These are phyloP conservation scores for Rhinopithecus roxellana DNA, from an alignment of 2,113 vertebrate genomes.

Conservation along the genomic window DNA sequence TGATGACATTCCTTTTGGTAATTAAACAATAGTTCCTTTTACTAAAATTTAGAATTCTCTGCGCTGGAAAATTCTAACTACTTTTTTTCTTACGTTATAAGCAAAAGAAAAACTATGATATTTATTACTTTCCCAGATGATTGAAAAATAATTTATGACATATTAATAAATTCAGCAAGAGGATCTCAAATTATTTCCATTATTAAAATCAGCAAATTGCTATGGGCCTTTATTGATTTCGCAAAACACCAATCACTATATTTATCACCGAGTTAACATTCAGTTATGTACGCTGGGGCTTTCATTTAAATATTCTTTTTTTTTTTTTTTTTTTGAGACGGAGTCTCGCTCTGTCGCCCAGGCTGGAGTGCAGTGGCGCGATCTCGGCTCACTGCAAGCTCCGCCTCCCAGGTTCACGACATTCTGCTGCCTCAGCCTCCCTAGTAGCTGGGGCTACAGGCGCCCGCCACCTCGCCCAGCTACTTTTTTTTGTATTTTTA, in stretches of 20 bases:
- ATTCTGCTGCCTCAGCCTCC: no score
- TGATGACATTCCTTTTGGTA: neutral
- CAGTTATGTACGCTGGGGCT: neutral
- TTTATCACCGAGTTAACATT: neutral
- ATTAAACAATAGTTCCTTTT: neutral
- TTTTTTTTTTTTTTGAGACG: no score
- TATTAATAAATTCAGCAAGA: neutral
- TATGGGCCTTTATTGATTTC: neutral
- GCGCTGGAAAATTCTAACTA: neutral
- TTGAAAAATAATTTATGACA: conserved; percentile 26
- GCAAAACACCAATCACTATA: neutral
- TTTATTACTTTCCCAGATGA: neutral
- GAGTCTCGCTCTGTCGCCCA: no score
- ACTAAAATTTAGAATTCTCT: neutral
- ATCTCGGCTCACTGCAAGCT: no score
- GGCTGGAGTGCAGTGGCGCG: no score
- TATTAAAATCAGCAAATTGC: neutral
- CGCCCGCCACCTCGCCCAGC: no score
- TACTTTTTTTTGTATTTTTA: no score
- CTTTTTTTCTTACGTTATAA: neutral
- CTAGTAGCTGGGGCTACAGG: no score
- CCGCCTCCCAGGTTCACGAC: no score
- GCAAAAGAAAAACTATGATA: neutral
- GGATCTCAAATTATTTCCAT: neutral
- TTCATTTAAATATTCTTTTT: neutral